Conservation (phyloP, 2,888 invertebrate species). For the Trichogramma evanescens region DNA sequence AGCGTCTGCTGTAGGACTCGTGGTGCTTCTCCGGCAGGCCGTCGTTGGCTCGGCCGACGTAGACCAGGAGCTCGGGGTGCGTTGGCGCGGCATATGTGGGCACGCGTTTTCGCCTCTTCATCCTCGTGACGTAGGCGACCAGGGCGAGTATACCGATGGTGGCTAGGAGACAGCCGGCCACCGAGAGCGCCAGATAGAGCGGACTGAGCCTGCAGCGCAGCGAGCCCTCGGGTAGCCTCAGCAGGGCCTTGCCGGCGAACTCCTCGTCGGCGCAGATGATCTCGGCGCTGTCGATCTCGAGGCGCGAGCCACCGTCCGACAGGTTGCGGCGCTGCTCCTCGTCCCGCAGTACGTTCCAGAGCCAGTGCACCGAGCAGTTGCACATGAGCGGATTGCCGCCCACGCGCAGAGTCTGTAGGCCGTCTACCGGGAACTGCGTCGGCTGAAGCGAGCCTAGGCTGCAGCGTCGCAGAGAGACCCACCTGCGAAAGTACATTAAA, state of each 20-base stretch:
- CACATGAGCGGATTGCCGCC: slow-evolving; percentile 79
- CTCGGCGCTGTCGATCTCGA: slow-evolving; percentile 41
- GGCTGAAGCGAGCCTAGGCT: slow-evolving; percentile 69
- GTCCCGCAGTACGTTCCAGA: slow-evolving; percentile 64
- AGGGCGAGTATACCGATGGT: slow-evolving; percentile 40
- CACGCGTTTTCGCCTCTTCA: slow-evolving; percentile 36
- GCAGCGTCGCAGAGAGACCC: slow-evolving; percentile 71
- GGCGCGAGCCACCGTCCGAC: slow-evolving; percentile 29
- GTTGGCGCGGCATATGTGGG: slow-evolving; percentile 38
- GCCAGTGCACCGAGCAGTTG: slow-evolving; percentile 81
- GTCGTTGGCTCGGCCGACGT: slow-evolving; percentile 39
- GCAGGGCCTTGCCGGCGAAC: slow-evolving; percentile 40
- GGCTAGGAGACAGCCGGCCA: slow-evolving; percentile 41
- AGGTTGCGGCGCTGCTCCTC: slow-evolving; percentile 38
- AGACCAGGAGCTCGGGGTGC: slow-evolving; percentile 42
- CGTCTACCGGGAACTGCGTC: slow-evolving; percentile 75
- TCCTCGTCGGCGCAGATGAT: slow-evolving; percentile 43
- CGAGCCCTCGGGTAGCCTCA: slow-evolving; percentile 38
- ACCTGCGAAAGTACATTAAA: slow-evolving; percentile 21
- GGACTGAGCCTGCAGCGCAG: slow-evolving; percentile 39
- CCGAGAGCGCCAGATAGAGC: slow-evolving; percentile 42
- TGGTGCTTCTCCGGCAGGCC: slow-evolving; percentile 31
- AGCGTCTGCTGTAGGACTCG: slow-evolving; percentile 38
- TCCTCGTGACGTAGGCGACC: slow-evolving; percentile 39
- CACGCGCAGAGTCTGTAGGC: slow-evolving; percentile 65